These are phyloP conservation scores for Helicoverpa assulta DNA, from an alignment of 2,888 invertebrate genomes.

Conservation along the genomic window DNA sequence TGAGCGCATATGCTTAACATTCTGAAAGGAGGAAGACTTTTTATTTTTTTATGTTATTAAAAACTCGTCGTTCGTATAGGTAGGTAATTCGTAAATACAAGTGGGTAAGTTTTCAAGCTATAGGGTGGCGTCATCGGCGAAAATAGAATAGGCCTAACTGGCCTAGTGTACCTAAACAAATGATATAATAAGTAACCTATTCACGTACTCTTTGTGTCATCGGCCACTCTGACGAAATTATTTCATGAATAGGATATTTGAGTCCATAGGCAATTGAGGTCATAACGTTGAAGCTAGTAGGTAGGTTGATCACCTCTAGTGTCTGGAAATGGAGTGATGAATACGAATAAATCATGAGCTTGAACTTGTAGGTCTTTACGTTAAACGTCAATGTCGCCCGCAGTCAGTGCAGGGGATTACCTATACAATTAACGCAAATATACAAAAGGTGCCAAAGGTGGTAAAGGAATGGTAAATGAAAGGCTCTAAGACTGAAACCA, in stretches of 20 bases:
- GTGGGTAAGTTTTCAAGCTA: background rate
- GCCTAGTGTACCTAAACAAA: background rate
- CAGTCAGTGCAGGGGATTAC: too few species aligned
- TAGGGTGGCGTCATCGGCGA: conserved; percentile 1
- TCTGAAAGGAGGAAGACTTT: too few species aligned
- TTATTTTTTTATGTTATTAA: background rate
- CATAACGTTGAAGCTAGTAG: background rate
- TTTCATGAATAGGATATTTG: background rate
- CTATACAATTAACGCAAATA: too few species aligned
- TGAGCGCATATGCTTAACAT: too few species aligned
- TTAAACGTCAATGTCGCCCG: too few species aligned
- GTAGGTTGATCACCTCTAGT: background rate
- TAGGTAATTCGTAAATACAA: background rate
- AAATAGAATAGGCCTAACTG: conserved; percentile 11
- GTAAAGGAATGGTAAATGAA: too few species aligned
- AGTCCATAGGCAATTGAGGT: background rate
- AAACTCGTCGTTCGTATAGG: background rate
- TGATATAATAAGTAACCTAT: conserved; percentile 8
- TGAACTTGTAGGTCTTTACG: background rate
- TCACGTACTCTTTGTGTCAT: conserved; percentile 21
- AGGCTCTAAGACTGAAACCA: too few species aligned
- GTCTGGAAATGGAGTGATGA: background rate
- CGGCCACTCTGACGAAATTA: conserved; percentile 2
- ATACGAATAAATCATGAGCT: background rate
- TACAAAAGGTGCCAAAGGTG: too few species aligned